phyloP scores from a whole-genome alignment of 2,797 vertebrate species.

The Phalanger gymnotis region DNA sequence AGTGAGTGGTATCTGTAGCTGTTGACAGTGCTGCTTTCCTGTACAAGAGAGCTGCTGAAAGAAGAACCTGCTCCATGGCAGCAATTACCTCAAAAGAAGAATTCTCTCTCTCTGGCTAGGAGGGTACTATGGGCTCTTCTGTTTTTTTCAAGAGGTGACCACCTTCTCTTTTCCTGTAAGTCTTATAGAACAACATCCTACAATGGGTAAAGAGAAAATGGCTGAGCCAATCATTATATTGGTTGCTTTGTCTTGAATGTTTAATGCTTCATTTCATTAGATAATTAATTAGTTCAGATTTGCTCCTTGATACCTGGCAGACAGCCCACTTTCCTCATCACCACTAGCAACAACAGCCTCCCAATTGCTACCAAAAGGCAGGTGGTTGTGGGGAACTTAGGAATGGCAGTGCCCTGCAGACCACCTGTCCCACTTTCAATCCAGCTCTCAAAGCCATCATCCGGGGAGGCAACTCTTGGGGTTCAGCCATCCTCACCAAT shows the following conservation, averaged over 20 bases:
- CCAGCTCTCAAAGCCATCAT: not conserved
- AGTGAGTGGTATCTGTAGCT: not conserved
- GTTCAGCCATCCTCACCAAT: not conserved
- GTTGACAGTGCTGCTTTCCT: not conserved
- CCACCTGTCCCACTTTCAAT: not conserved
- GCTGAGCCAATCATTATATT: not conserved
- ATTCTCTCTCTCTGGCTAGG: not conserved
- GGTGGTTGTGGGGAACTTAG: not conserved
- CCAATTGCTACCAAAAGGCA: not conserved
- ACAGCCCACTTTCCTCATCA: not conserved
- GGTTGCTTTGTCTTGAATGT: not conserved
- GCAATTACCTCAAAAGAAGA: not conserved
- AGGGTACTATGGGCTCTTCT: not conserved
- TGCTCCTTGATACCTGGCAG: not conserved
- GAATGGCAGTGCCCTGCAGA: not conserved
- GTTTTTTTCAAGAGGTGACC: not conserved
- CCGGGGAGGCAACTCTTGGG: not conserved
- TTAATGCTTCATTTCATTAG: not conserved
- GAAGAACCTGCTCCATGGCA: not conserved
- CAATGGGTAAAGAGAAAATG: not conserved
- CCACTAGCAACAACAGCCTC: not conserved
- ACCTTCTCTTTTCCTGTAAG: not conserved
- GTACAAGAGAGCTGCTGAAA: not conserved
- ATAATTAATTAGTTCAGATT: not conserved
- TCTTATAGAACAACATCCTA: not conserved